These are phyloP conservation scores for Zingel zingel DNA, from an alignment of 2,113 vertebrate species.

Conservation along the genomic window DNA sequence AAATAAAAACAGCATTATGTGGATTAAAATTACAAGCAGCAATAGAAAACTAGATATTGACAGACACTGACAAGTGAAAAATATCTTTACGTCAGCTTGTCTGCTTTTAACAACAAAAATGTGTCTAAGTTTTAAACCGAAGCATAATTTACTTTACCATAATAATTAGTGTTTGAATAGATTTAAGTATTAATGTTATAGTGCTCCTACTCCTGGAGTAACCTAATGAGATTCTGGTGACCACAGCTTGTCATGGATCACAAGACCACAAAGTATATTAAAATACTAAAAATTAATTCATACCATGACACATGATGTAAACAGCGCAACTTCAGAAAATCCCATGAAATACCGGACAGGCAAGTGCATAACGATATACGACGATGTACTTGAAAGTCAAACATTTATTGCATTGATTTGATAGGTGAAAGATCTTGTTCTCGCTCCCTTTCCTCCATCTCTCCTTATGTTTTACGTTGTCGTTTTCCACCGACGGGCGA, in stretches of 20 bases:
- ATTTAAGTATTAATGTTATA: not conserved
- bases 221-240: not conserved
- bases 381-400: not conserved
- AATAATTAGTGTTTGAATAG: not conserved
- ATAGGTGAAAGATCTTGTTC: not conserved
- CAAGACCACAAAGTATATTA: not conserved
- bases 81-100: not conserved
- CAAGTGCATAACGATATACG: not conserved
- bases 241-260: not conserved
- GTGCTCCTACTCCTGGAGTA: not conserved
- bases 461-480: slow-evolving; percentile 47
- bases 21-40: not conserved
- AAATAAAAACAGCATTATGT: not conserved
- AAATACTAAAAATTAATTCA: slow-evolving; percentile 42
- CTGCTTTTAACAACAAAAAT: not conserved
- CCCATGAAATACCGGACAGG: not conserved
- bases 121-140: not conserved
- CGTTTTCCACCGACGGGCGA: slow-evolving; percentile 49
- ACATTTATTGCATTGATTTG: not conserved
- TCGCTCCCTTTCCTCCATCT: not conserved
- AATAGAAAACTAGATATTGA: not conserved
- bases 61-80: not conserved
- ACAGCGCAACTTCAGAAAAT: not conserved
- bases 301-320: not conserved
- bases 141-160: not conserved